These are phyloP conservation scores for Anneissia japonica DNA, from an alignment of 35 echinoderm and acorn worm genomes.

Conservation along the genomic window DNA sequence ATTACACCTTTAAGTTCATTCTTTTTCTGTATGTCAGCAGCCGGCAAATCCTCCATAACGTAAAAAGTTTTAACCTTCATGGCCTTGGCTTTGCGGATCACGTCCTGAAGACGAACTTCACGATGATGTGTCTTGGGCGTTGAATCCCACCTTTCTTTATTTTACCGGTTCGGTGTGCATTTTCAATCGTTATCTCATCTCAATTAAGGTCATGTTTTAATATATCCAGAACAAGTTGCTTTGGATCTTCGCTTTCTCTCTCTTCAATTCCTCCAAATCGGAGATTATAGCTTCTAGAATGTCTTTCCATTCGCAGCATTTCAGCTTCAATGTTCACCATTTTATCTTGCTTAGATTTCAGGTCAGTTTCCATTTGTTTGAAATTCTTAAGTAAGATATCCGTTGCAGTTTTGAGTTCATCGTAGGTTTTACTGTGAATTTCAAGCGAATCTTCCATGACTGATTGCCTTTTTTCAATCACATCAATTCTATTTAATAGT, in stretches of 20 bases:
- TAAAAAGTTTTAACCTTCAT: neutral
- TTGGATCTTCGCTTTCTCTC: neutral
- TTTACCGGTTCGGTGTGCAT: constrained; percentile 15
- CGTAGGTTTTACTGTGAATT: neutral
- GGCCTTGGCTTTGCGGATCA: neutral
- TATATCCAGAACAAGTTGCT: neutral
- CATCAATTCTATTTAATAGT: neutral
- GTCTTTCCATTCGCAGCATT: neutral
- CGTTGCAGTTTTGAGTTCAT: neutral
- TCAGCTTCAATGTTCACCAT: neutral
- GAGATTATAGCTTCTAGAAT: constrained; percentile 16
- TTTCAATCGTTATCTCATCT: constrained; percentile 6
- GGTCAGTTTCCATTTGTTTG: neutral
- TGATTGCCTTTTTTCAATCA: neutral
- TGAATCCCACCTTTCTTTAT: neutral
- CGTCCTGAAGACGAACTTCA: constrained; percentile 14
- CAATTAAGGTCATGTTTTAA: neutral
- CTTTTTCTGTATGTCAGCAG: constrained; percentile 5
- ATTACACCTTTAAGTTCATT: neutral
- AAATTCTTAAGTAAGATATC: neutral
- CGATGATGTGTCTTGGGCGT: constrained; percentile 21
- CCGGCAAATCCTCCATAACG: constrained; percentile 28
- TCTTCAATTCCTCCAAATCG: constrained; percentile 21
- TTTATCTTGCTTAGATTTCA: neutral
- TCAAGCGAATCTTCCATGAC: neutral